phyloP scores from a whole-genome alignment of 2,888 invertebrate genomes.

The Ophion ventricosus region DNA sequence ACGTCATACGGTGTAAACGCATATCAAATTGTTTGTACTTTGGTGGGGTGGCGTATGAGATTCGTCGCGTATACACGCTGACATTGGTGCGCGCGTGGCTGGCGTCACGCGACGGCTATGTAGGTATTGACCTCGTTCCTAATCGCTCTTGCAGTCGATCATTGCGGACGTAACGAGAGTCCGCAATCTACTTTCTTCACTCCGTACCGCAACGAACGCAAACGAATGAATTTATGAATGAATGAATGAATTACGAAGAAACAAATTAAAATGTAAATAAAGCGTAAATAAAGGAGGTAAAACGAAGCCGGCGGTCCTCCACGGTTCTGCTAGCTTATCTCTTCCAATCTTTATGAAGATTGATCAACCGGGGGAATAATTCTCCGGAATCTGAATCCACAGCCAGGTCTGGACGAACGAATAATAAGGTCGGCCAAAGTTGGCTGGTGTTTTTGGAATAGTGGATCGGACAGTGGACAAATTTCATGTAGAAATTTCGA shows the following conservation, averaged over 20 bases:
- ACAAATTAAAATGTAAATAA: not conserved
- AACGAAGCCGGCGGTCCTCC: not conserved
- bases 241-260: slow-evolving; percentile 27
- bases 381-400: not conserved
- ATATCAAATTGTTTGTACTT: slow-evolving; percentile 7
- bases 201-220: not conserved
- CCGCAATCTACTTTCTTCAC: slow-evolving; percentile 2
- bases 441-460: not conserved
- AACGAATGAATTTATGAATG: slow-evolving; percentile 28
- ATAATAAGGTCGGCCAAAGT: not conserved
- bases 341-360: not conserved
- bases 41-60: slow-evolving; percentile 20
- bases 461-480: too few species aligned
- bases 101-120: slow-evolving; percentile 46
- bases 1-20: slow-evolving; percentile 15
- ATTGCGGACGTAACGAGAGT: slow-evolving; percentile 23
- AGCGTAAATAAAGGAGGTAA: not conserved
- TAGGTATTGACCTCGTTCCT: slow-evolving; percentile 42
- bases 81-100: slow-evolving; percentile 41
- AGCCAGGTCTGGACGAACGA: not conserved
- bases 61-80: slow-evolving; percentile 32
- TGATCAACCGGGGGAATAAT: not conserved
- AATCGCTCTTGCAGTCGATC: slow-evolving; percentile 42
- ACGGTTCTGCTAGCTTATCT: not conserved
- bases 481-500: too few species aligned